phyloP scores from a whole-genome alignment of 2,797 vertebrate species.

The Crenuchus spilurus region DNA sequence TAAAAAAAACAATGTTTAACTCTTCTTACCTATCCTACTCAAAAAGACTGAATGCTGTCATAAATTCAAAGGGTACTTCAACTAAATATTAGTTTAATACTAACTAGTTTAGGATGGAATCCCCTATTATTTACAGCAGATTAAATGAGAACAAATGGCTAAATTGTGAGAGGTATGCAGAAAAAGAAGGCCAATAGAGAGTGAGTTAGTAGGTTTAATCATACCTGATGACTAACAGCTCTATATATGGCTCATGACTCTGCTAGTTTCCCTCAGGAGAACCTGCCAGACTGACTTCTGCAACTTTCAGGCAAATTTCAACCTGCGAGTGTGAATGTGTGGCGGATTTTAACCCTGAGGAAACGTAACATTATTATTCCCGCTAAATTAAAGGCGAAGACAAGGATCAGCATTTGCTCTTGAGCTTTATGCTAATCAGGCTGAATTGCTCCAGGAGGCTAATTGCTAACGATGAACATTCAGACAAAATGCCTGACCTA shows the following conservation, averaged over 20 bases:
- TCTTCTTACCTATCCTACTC: too few relatives aligned
- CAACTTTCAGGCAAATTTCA: constrained; percentile 33
- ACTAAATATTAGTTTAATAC: too few relatives aligned
- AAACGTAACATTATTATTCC: constrained; percentile 45
- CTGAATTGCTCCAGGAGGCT: constrained; percentile 30
- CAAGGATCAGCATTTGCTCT: constrained; percentile 7
- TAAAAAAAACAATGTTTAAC: too few relatives aligned
- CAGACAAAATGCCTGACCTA: not conserved
- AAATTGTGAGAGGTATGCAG: not conserved
- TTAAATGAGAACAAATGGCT: too few relatives aligned
- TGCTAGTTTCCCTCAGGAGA: constrained; percentile 32
- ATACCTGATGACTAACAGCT: constrained; percentile 48
- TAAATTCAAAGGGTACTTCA: too few relatives aligned
- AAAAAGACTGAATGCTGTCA: too few relatives aligned
- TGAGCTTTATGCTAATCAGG: constrained; percentile 32
- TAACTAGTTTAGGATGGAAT: too few relatives aligned
- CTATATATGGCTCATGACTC: constrained; percentile 46
- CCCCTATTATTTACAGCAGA: too few relatives aligned
- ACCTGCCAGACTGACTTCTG: constrained; percentile 38
- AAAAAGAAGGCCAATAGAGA: not conserved
- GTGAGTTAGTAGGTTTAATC: constrained; percentile 33
- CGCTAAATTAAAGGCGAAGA: constrained; percentile 27
- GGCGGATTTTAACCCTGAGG: constrained; percentile 4
- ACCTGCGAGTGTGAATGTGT: constrained; percentile 12
- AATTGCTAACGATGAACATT: too few relatives aligned